Conservation (phyloP, 2,113 vertebrate species). For the Romanogobio albipinnatus region DNA sequence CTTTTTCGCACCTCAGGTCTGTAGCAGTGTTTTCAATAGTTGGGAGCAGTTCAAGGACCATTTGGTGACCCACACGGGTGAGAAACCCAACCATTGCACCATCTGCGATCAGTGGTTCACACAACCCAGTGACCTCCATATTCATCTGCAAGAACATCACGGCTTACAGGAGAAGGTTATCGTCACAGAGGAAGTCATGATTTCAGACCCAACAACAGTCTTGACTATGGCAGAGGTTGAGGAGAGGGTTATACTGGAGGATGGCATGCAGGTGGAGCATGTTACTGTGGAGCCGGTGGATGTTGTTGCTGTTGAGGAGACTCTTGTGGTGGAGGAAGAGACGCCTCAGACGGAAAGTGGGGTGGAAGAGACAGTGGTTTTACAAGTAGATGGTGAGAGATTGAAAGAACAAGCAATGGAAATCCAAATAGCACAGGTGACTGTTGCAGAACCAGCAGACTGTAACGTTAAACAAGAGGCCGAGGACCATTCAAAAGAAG, state of each 20-base stretch:
- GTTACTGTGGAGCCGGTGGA: conserved; percentile 74
- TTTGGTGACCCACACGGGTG: conserved; percentile 94
- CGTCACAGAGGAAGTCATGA: conserved; percentile 75
- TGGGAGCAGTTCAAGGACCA: conserved; percentile 99
- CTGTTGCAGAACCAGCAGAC: conserved; percentile 52
- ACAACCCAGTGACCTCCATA: conserved; percentile 85
- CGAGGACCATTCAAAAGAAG: conserved; percentile 82
- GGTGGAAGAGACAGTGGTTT: conserved; percentile 81
- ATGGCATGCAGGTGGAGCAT: conserved; percentile 83
- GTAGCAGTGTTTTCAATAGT: conserved; percentile 95
- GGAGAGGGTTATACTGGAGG: conserved; percentile 83
- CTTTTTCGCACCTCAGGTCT: conserved; percentile 80
- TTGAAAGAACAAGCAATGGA: conserved; percentile 81
- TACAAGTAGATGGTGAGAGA: conserved; percentile 81
- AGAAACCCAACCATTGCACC: conserved; percentile 97
- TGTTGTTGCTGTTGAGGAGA: conserved; percentile 76
- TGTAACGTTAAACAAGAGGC: conserved; percentile 51
- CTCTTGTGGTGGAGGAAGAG: conserved; percentile 81
- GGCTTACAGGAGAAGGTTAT: conserved; percentile 79
- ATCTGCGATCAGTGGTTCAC: conserved; percentile 98
- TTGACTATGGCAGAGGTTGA: conserved; percentile 76
- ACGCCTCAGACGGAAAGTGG: conserved; percentile 72
- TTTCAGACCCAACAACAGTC: conserved; percentile 78
- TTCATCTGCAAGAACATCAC: conserved; percentile 86
- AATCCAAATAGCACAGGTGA: conserved; percentile 74